Evolutionary conservation across 2,888 invertebrate genomes (phyloP), one percentile per base, ranked within the genome.

Genomic region (Cylindroiulus punctatus): DNA sequence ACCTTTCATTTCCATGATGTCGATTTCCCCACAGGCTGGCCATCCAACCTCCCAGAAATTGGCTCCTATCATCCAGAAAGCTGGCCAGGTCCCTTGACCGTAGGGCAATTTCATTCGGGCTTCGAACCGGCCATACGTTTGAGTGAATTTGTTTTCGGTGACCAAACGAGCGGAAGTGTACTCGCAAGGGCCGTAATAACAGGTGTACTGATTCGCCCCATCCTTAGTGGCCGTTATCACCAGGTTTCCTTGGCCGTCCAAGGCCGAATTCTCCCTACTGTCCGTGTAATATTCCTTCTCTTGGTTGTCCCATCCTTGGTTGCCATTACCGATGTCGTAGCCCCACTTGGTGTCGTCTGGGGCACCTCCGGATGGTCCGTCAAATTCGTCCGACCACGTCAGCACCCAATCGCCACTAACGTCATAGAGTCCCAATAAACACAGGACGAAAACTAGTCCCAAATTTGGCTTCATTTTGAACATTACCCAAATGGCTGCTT

Each of bases 1-100:
- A 7, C 86, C 86, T 10, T 47, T n/a, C 8, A 30, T 26, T 44
- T 86, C 86, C 86, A 82, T 44, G 7, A 86, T 44, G 82, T 86
- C 86, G 32, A 82, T 86, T 30, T 86, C 86, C 10, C 86, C 86
- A 44, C 86, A 86, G 32, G 42, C 17, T 10, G 86, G 86, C 86
- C 86, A 86, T 5, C 84, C 84, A 10, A 84, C 84, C 19, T 26
- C 7, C 5, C 30, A 5, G 65, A 86, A 82, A 36, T 86, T 26
- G 47, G 0, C 7, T 4, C 86, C 86, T 14, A 86, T 30, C 44
- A 42, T 82, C 86, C 86, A 86, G 82, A 86, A 86, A 14, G 86
- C 86, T 17, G 86, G 86, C 86, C 86, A 86, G 0, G 42, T n/a
- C 32, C 86, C 86, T n/a, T 82, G 8, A 19, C 82, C 82, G 19